Base-by-base conservation (phyloP, 2,888 invertebrate genomes). In the Mallateleia sp. region DNA sequence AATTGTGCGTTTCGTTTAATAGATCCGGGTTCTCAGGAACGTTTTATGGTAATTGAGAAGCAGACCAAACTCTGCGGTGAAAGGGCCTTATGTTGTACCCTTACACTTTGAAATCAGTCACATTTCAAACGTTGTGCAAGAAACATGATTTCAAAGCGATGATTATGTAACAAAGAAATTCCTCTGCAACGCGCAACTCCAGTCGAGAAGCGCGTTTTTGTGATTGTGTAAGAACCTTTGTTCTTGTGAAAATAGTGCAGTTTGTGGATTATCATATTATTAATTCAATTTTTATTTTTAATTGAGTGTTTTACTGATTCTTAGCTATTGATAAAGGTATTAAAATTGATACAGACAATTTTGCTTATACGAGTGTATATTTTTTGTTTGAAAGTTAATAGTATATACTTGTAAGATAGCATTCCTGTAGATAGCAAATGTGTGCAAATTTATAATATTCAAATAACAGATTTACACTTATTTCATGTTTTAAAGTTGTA, bases 101-200 rank as follows among this genome's bases (percentile, higher is more conserved):
- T 72, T 80, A 66, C 64, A 66, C 45, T 50, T 72, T 42, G 56
- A 80, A 62, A 72, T 72, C 80, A 80, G 80, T 80, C 64, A 66
- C 80, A 42, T 64, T 72, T 80, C 64, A 80, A 80, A 72, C 72
- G 54, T 50, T 45, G 79, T 54, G 67, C 62, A 71, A 80, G 79
- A 80, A 71, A 32, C 79, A 69, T 22, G 62, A 66, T 64, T 72
- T 72, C 72, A 66, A 72, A 64, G 64, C 72, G 56, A 56, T 52
- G 54, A 72, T 80, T 80, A 80, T 66, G 72, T 80, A 80, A 80
- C 80, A 80, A 80, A 80, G 80, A 72, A 54, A 80, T 80, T 72
- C 80, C 50, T 62, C 42, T 5, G 52, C 28, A 47, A 52, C 62
- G 60, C 28, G 42, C 52, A 38, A 22, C 15, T 38, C 20, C 50